Evolutionary conservation across 2,797 vertebrate species (phyloP).

Genomic region (Sebastes taczanowskii): DNA sequence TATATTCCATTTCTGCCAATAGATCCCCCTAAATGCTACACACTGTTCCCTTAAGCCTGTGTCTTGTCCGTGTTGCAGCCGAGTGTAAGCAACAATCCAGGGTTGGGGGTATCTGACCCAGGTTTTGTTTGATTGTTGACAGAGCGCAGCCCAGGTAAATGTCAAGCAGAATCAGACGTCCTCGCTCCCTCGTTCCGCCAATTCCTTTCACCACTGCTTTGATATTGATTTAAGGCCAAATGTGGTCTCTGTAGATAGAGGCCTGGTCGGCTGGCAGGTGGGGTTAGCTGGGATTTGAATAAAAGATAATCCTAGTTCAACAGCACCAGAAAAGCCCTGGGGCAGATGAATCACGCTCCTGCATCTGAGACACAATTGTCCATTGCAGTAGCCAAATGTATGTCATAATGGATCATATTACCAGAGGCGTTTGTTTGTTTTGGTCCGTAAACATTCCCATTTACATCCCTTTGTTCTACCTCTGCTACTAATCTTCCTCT

Average conservation of each 20-base stretch:
- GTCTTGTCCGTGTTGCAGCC: not conserved
- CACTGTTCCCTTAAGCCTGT: not conserved
- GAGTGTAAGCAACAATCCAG: not conserved
- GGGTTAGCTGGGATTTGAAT: slow-evolving; percentile 63
- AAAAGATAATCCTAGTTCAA: slow-evolving; percentile 58
- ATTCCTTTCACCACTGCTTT: slow-evolving; percentile 32
- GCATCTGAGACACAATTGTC: slow-evolving; percentile 15
- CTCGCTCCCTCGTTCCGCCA: slow-evolving; percentile 6
- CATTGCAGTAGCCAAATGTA: slow-evolving; percentile 3
- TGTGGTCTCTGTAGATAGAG: slow-evolving; percentile 49
- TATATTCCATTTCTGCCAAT: not conserved
- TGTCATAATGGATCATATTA: not conserved
- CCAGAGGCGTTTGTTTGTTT: slow-evolving; percentile 14
- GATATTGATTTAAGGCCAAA: slow-evolving; percentile 64
- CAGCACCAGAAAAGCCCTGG: slow-evolving; percentile 38
- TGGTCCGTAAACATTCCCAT: not conserved
- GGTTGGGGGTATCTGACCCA: slow-evolving; percentile 8
- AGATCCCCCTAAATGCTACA: too few species aligned
- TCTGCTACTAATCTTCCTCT: not conserved
- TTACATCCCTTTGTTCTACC: slow-evolving; percentile 7
- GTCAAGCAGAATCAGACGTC: slow-evolving; percentile 54
- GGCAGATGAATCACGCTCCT: slow-evolving; percentile 37
- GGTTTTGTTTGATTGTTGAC: slow-evolving; percentile 52
- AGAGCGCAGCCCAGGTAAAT: slow-evolving; percentile 54
- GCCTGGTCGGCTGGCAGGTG: slow-evolving; percentile 28